phyloP scores from a whole-genome alignment of 2,797 vertebrate species.

The Pipistrellus pygmaeus region DNA sequence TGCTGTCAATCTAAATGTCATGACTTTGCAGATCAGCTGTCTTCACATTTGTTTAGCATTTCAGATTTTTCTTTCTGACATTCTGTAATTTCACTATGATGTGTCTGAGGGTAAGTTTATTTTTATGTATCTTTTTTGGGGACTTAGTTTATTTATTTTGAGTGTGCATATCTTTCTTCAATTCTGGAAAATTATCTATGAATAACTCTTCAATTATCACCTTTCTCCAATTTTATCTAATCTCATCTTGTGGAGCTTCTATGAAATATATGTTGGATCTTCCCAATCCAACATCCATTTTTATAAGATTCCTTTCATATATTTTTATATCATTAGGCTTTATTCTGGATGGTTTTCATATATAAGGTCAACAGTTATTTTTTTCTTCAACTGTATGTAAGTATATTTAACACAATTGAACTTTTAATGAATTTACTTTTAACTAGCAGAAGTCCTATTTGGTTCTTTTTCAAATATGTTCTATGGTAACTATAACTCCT shows the following conservation, averaged over 20 bases:
- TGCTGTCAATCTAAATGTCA: background rate
- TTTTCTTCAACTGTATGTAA: background rate
- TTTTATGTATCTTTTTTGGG: background rate
- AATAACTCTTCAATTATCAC: background rate
- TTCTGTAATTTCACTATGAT: background rate
- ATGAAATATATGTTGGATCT: conserved; percentile 5
- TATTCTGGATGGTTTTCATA: background rate
- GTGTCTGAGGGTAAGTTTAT: background rate
- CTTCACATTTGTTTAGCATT: background rate
- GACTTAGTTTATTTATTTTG: background rate
- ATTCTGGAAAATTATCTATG: background rate
- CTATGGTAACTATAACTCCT: background rate
- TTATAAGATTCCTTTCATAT: background rate
- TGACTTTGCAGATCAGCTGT: background rate
- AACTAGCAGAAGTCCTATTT: background rate
- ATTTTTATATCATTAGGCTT: background rate
- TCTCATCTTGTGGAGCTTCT: background rate
- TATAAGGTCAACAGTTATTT: background rate
- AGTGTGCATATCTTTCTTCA: background rate
- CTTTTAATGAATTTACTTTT: conserved; percentile 28
- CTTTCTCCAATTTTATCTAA: background rate
- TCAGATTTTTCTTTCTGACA: background rate
- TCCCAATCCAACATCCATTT: conserved; percentile 16
- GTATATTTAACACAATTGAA: background rate
- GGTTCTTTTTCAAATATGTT: background rate